Evolutionary conservation across 2,113 vertebrate species (phyloP).

Genomic region (Hucho hucho): DNA sequence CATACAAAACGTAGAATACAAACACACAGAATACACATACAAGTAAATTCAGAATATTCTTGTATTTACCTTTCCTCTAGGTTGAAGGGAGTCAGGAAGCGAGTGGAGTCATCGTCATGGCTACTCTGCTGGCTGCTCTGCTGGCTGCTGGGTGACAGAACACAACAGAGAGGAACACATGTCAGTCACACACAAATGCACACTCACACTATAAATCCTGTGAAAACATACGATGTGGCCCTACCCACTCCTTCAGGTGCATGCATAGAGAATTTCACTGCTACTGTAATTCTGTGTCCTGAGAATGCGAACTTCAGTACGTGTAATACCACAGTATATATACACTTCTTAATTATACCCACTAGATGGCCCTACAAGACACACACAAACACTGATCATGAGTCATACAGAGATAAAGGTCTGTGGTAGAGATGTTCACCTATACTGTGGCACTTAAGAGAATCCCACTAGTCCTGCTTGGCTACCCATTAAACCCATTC

Average conservation of each 20-base stretch:
- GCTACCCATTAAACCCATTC: no score
- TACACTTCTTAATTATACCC: slow-evolving; percentile 3
- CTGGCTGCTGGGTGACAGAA: slow-evolving; percentile 72
- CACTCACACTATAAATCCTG: background rate
- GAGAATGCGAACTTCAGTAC: no score
- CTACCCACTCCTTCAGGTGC: background rate
- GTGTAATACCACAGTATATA: no score
- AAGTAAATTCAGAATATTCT: background rate
- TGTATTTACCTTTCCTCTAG: slow-evolving; percentile 79
- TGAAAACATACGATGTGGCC: background rate
- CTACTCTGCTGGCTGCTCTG: slow-evolving; percentile 89
- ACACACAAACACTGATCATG: background rate
- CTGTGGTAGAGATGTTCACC: background rate
- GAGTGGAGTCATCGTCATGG: slow-evolving; percentile 84
- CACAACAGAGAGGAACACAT: slow-evolving; percentile 33
- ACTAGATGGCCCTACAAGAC: slow-evolving; percentile 61
- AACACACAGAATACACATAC: slow-evolving; percentile 9
- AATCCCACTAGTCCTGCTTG: background rate
- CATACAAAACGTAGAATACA: slow-evolving; percentile 5
- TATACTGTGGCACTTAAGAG: background rate
- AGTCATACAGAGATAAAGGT: background rate
- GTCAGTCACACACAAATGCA: slow-evolving; percentile 19
- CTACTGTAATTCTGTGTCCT: background rate
- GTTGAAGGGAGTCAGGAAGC: slow-evolving; percentile 84
- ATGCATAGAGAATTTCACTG: background rate